Evolutionary conservation across 2,888 invertebrate genomes (phyloP).

Genomic region (Chelonus formosanus): DNA sequence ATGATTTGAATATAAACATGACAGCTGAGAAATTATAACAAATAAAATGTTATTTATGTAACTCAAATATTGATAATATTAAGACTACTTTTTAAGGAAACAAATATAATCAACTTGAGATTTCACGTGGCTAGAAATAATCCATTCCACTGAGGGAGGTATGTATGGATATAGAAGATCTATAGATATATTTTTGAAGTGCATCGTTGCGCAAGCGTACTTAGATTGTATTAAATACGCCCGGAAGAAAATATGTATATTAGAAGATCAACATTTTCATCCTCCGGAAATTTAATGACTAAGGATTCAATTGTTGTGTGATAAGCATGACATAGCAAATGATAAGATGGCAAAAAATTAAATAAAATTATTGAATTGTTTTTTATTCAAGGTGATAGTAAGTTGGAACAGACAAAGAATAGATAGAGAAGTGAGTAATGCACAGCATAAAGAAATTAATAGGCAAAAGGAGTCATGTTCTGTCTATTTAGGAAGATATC

Average conservation of each 20-base stretch:
- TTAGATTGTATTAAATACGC: not conserved
- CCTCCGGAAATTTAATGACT: not conserved
- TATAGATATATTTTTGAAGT: not conserved
- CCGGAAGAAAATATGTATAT: not conserved
- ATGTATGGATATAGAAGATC: not conserved
- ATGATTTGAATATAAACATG: too few species aligned
- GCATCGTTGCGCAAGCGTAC: constrained; percentile 4
- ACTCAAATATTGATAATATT: too few species aligned
- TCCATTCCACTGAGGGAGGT: not conserved
- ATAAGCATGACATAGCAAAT: not conserved
- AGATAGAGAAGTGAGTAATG: constrained; percentile 4
- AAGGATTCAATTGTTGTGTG: not conserved
- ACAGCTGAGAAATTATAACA: too few species aligned
- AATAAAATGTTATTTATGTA: too few species aligned
- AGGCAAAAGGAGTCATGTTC: constrained; percentile 4
- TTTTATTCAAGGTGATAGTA: not conserved
- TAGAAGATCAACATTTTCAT: not conserved
- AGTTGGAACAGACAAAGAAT: not conserved
- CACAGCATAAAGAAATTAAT: constrained; percentile 7
- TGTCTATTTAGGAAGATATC: constrained; percentile 3
- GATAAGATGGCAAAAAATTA: not conserved
- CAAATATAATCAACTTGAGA: not conserved
- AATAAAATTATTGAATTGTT: too few species aligned
- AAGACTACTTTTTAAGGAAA: not conserved
- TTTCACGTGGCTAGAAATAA: constrained; percentile 8